Base-by-base conservation (phyloP, 2,797 vertebrate genomes). In the Pseudochromis fuscus region DNA sequence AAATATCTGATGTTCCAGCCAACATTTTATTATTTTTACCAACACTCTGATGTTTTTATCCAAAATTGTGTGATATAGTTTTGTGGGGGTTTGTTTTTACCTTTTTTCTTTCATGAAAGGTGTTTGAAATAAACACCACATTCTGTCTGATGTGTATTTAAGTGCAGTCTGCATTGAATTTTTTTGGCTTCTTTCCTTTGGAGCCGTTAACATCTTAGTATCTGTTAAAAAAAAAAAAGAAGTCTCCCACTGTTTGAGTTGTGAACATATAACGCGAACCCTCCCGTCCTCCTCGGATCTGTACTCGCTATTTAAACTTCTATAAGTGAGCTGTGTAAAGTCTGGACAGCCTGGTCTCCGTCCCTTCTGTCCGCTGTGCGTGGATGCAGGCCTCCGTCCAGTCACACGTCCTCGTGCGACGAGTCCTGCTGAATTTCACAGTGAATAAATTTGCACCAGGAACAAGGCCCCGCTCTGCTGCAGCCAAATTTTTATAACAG, bases 391-490 rank as follows among this genome's bases (percentile, higher is more conserved):
- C 84, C 84, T 87, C 62, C 68, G 79, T 89, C 89, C 90, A 90
- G 87, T 87, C 88, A 87, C 89, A 89, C 88, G 73, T 92, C 81
- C 86, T 88, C 84, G 11, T 79, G 77, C 72, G 83, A 75, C 56
- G 66, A 82, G 81, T 88, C 79, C 84, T 75, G 88, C 74, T 60
- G 79, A 90, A 85, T 88, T 89, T 93, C 89, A 89, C 91, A 86
- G 85, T 88, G 90, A 88, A 93, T 92, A 90, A 88, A 92, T 92
- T 92, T 89, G 83, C 91, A 90, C 87, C 68, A 75, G 82, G 69
- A 86, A 87, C 82, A 56, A 81, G 83, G 85, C 70, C 86, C 62
- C 63, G 44, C 86, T 77, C 71, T 23, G 67, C 71, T 67, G 12
- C 79, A 73, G 88, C 87, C 89, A 86, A 89, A 74, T 75, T 75